Percentiles rank a stretch among this genome's conserved stretches.
These are phyloP conservation scores for Mycteria americana DNA, from an alignment of 2,797 vertebrate species.

Conservation along the genomic window DNA sequence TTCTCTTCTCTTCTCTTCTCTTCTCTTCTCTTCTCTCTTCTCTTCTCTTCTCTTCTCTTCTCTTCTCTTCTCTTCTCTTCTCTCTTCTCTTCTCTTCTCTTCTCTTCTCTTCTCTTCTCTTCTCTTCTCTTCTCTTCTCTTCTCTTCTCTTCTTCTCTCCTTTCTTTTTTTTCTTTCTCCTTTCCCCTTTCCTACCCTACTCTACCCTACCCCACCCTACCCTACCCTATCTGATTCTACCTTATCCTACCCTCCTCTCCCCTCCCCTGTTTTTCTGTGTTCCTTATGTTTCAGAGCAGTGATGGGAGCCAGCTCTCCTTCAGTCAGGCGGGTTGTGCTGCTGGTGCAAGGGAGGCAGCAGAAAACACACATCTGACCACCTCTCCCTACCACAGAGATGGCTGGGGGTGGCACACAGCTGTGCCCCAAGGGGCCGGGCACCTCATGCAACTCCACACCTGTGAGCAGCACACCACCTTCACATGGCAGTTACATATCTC, in stretches of 20 bases:
- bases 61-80: no score
- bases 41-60: no score
- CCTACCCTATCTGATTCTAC: no score
- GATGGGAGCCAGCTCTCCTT: background rate
- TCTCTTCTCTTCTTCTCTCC: accelerated
- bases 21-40: accelerated
- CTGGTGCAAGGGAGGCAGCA: background rate
- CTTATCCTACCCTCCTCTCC: no score
- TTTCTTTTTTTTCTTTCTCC: no score
- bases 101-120: accelerated
- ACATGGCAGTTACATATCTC: accelerated
- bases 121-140: accelerated
- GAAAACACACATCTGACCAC: no score
- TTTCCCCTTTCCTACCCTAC: no score
- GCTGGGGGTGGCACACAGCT: background rate
- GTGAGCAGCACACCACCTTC: background rate
- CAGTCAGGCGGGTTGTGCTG: background rate
- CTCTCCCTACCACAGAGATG: background rate
- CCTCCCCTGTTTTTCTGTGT: background rate
- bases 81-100: no score
- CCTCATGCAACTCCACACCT: accelerated
- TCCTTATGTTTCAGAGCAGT: background rate
- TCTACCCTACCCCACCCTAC: no score
- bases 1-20: accelerated
- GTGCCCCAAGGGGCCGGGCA: background rate